Conservation (phyloP, 2,113 vertebrate genomes). For the Nothoprocta perdicaria region DNA sequence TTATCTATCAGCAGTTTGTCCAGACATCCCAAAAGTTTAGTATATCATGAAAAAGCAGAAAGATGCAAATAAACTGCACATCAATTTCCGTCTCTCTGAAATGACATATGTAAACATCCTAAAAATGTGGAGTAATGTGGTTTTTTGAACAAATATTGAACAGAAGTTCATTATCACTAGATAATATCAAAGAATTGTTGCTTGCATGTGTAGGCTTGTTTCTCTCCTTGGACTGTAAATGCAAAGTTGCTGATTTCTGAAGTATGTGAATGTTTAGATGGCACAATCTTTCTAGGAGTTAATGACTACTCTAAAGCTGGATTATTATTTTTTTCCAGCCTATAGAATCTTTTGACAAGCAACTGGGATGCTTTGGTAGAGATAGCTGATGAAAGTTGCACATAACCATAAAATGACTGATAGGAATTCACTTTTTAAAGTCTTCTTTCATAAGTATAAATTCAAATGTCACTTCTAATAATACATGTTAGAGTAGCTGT, state of each 20-base stretch:
- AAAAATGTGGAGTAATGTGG: background rate
- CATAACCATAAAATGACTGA: background rate
- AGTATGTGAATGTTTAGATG: background rate
- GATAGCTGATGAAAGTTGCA: background rate
- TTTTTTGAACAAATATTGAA: too few relatives aligned
- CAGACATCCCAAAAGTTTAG: too few relatives aligned
- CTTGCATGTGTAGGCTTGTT: background rate
- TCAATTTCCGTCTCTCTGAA: background rate
- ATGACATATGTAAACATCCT: background rate
- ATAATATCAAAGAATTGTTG: background rate
- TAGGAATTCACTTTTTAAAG: background rate
- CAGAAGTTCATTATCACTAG: background rate
- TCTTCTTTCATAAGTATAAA: background rate
- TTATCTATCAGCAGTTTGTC: too few relatives aligned
- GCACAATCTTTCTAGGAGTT: background rate
- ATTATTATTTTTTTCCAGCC: background rate
- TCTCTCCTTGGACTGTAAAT: background rate
- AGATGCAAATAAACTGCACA: background rate
- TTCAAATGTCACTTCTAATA: background rate
- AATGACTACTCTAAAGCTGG: background rate
- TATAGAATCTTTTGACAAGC: background rate
- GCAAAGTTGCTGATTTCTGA: background rate
- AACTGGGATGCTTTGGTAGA: background rate
- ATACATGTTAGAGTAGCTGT: rapidly evolving
- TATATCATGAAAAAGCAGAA: background rate